A percentile compares a stretch with the other conserved stretches of the same genome.
phyloP scores from a whole-genome alignment of 2,797 vertebrate genomes.

The Acrossocheilus wenchowensis region DNA sequence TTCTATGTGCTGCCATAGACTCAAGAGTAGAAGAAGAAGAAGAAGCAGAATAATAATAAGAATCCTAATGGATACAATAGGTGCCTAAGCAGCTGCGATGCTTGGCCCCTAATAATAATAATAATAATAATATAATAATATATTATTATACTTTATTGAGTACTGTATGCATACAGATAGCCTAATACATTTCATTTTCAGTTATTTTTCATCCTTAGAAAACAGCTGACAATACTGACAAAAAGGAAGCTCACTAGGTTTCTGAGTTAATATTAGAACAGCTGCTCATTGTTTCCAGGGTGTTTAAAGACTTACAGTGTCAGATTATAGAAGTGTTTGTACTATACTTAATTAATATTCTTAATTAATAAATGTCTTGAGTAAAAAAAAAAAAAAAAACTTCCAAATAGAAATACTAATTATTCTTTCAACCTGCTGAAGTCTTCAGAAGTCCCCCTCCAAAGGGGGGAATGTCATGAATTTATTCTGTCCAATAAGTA shows the following conservation, averaged over 20 bases:
- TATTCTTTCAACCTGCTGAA: background rate
- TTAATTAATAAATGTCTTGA: background rate
- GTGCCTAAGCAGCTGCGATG: no score
- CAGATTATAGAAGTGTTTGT: background rate
- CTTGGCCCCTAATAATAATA: no score
- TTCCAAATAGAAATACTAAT: background rate
- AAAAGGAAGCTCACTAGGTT: background rate
- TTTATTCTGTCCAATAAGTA: background rate
- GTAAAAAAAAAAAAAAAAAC: background rate
- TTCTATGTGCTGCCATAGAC: no score
- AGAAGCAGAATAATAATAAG: no score
- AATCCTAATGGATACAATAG: no score
- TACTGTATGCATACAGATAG: background rate
- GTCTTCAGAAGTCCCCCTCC: background rate
- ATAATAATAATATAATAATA: background rate
- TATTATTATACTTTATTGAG: background rate
- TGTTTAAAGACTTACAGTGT: background rate
- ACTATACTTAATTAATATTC: background rate
- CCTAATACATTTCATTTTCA: background rate
- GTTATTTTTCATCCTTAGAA: background rate
- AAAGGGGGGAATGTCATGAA: background rate
- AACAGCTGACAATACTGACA: background rate
- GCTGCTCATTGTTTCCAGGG: background rate
- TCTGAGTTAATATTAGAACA: constrained; percentile 9
- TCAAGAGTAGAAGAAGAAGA: no score